Base-by-base conservation (phyloP, 2,797 vertebrate genomes). In the Champsocephalus gunnari region DNA sequence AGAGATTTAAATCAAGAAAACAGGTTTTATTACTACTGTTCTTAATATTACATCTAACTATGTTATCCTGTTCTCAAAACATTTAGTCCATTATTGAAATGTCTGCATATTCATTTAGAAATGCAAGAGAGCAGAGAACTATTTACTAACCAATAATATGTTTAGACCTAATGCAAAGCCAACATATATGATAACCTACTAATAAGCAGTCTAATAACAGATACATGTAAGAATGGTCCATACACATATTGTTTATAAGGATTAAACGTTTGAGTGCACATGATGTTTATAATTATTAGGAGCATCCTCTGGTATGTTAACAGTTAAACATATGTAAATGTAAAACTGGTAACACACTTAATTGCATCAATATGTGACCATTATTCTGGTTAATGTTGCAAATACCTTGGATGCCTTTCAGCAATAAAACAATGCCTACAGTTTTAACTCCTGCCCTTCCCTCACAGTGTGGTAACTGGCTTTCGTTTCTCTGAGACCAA, bases 401-500 rank as follows among this genome's bases (percentile, higher is more conserved):
- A 24, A 38, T 21, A 64, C 34, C n/a, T 53, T 0, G 0, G 32
- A 17, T 28, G 32, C 12, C 6, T 60, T 74, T 58, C 10, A 62
- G 24, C 47, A 67, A 66, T 6, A 32, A 59, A 34, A 12, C 1
- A 38, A 17, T 51, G 21, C 13, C 9, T 65, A 17, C 41, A 24
- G 11, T 57, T 66, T 69, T 12, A 80, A 72, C 5, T 28, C 4
- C 14, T 53, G 38, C 48, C 44, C 77, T 72, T 67, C 58, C 12
- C 14, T 48, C 12, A 47, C 9, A 63, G 6, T 65, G 41, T 19
- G 28, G 32, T 21, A 44, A 64, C 5, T 28, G 11, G 14, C 16
- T 60, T 72, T 61, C 6, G 16, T 73, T 71, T 57, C 45, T 41
- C 48, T 32, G 19, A 70, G 53, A 75, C 48, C 50, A 63, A 51